These are phyloP conservation scores for Hycleus phaleratus DNA, from an alignment of 1,140 invertebrate species.

Conservation along the genomic window DNA sequence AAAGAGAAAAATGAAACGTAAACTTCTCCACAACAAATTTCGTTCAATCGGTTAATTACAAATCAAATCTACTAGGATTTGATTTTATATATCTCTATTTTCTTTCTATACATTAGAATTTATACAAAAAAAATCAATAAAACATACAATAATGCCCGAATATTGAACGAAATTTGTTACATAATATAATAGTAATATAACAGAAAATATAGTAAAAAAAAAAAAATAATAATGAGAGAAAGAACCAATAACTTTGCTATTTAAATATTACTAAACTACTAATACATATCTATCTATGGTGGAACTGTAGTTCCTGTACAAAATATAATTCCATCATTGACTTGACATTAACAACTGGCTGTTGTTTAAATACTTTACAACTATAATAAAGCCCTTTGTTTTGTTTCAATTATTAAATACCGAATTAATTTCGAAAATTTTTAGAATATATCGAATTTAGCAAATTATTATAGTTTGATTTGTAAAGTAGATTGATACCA, in stretches of 20 bases:
- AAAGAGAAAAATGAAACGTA: no score
- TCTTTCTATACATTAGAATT: neutral
- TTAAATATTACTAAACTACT: constrained; percentile 22
- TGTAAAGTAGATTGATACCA: constrained; percentile 28
- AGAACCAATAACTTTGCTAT: constrained; percentile 20
- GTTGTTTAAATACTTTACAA: constrained; percentile 23
- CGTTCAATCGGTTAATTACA: neutral
- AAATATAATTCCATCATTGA: constrained; percentile 25
- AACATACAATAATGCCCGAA: neutral
- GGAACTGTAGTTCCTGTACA: constrained; percentile 22
- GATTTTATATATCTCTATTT: neutral
- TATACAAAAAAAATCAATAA: neutral
- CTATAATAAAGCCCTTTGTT: constrained; percentile 12
- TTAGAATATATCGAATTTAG: neutral
- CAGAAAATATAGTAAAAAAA: neutral
- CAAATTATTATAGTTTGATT: constrained; percentile 13
- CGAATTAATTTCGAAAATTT: neutral
- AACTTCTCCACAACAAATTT: no score
- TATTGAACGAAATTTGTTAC: neutral
- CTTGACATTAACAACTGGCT: constrained; percentile 28
- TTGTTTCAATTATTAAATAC: constrained; percentile 11
- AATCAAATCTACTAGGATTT: neutral
- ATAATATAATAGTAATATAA: neutral
- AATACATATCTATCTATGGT: constrained; percentile 22
- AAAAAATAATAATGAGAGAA: constrained; percentile 18